phyloP scores from a whole-genome alignment of 2,113 vertebrate genomes.

The Phrynosoma platyrhinos region DNA sequence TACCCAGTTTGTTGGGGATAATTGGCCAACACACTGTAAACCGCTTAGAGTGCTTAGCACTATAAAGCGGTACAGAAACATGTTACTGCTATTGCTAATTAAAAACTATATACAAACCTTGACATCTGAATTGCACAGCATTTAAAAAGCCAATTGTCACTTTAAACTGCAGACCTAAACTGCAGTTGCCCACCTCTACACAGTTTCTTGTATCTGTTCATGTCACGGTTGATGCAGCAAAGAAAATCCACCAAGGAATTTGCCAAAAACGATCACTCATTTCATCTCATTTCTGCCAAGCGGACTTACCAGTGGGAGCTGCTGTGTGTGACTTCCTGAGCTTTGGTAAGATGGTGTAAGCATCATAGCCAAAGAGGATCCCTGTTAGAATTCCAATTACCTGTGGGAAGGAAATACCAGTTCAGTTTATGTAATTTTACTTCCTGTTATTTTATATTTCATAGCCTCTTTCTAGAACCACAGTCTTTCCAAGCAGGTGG shows the following conservation, averaged over 20 bases:
- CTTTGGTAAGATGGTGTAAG: constrained; percentile 66
- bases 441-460: background rate
- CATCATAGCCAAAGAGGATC: constrained; percentile 72
- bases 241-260: background rate
- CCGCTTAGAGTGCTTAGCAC: too few relatives aligned
- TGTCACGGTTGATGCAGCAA: background rate
- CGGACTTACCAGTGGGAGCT: constrained; percentile 68
- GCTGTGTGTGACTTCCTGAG: constrained; percentile 62
- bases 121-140: too few relatives aligned
- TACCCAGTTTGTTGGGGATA: too few relatives aligned
- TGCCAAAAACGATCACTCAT: background rate
- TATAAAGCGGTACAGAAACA: too few relatives aligned
- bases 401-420: constrained; percentile 34
- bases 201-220: too few relatives aligned
- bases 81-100: too few relatives aligned
- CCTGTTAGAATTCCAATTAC: constrained; percentile 65
- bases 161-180: too few relatives aligned
- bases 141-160: too few relatives aligned
- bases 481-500: background rate
- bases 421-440: background rate
- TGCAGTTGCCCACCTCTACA: too few relatives aligned
- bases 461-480: background rate
- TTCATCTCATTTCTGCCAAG: too few relatives aligned
- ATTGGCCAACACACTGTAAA: too few relatives aligned
- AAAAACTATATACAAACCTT: too few relatives aligned